Evolutionary conservation across 2,113 vertebrate species (phyloP).

Genomic region (Heteronetta atricapilla): DNA sequence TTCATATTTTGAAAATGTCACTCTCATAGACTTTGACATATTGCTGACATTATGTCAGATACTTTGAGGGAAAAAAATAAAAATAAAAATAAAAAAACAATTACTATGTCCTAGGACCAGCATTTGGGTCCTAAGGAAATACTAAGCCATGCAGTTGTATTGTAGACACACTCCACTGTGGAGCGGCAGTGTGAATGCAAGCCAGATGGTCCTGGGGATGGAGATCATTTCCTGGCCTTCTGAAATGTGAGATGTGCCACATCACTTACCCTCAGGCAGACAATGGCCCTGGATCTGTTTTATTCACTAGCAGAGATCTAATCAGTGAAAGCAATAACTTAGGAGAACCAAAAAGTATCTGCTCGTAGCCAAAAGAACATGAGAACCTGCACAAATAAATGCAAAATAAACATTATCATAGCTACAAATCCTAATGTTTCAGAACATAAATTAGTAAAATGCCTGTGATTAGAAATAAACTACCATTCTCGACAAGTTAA

Average conservation of each 20-base stretch:
- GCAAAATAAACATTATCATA: background rate
- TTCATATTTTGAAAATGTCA: background rate
- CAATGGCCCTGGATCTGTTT: background rate
- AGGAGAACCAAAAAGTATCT: background rate
- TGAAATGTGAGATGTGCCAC: rapidly evolving
- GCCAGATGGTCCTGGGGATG: background rate
- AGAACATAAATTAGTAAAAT: background rate
- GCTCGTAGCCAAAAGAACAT: background rate
- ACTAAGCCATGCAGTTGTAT: rapidly evolving
- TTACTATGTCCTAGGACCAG: background rate
- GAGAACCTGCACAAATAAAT: background rate
- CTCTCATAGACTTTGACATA: background rate
- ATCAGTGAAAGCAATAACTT: background rate
- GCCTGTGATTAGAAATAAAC: background rate
- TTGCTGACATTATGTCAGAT: background rate
- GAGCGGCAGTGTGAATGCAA: background rate
- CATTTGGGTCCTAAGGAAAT: background rate
- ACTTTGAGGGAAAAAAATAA: background rate
- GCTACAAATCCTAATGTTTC: background rate
- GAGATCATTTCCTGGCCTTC: background rate
- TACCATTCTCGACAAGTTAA: background rate
- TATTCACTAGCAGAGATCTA: background rate
- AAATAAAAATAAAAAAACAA: no score
- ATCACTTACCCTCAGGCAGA: background rate
- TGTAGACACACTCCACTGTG: background rate